Evolutionary conservation across 2,113 vertebrate genomes (phyloP), one percentile per base, ranked within the genome.

Genomic region (Chaetodon auriga): DNA sequence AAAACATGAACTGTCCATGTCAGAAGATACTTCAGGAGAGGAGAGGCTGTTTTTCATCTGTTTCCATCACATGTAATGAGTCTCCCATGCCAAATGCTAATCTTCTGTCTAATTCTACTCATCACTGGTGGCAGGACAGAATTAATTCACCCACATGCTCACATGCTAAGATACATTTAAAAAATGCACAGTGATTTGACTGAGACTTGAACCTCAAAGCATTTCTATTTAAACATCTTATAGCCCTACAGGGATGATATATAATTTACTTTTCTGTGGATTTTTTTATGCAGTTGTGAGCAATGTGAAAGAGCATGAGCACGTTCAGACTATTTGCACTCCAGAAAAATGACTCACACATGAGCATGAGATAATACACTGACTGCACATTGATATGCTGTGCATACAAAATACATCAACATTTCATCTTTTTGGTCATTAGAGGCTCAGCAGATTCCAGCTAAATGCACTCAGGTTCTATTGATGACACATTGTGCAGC

Each of bases 81-180:
- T 81, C 60, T 68, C 62, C 35, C 38, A 54, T 71, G 78, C 80
- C 85, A 89, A 88, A 87, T 84, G 68, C 75, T 90, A 90, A 88
- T 88, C 90, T 88, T 55, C 57, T 46, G 60, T 75, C 68, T 87
- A 86, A 89, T 89, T 89, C 84, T 54, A n/a, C 66, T 79, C 76
- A 54, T 85, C 62, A 53, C 16, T n/a, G 35, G 60, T 21, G 25
- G 68, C 53, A 77, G 57, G 53, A 78, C 35, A 74, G 19, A 75
- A 75, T 82, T 46, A 25, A 75, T 74, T 83, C 6, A 36, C 7
- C 49, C 30, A 19, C 43, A 51, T 25, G 65, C 35, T 16, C 36
- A 45, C 9, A 7, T 49, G 0, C 0, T 0, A 9, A 2, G 30
- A 25, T 7, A 55, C 0, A 23, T 45, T 8, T 3, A 41, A 41